phyloP scores from a whole-genome alignment of 2,888 invertebrate genomes.

The Xestia xanthographa region DNA sequence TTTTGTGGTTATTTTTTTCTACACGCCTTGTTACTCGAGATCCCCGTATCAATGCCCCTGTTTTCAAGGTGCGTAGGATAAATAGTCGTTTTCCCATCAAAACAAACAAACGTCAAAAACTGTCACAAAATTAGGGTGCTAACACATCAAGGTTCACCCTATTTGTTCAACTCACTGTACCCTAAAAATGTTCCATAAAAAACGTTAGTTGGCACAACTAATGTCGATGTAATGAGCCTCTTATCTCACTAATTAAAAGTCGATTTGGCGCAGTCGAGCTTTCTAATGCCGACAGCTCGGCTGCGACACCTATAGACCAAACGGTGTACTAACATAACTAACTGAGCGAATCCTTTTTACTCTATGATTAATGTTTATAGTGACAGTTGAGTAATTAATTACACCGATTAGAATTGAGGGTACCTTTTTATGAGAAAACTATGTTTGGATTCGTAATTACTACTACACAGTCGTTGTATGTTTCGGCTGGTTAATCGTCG shows the following conservation, averaged over 20 bases:
- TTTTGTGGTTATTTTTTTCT: not conserved
- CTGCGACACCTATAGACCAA: conserved; percentile 68
- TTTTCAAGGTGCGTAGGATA: not conserved
- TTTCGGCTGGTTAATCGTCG: conserved; percentile 59
- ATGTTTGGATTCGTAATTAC: conserved; percentile 64
- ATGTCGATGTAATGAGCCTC: conserved; percentile 87
- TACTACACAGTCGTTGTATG: conserved; percentile 39
- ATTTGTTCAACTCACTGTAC: conserved; percentile 65
- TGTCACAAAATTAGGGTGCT: conserved; percentile 12
- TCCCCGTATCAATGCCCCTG: not conserved
- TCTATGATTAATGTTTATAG: conserved; percentile 79
- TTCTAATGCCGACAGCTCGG: conserved; percentile 80
- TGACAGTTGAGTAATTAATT: conserved; percentile 75
- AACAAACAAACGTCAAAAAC: not conserved
- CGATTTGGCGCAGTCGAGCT: conserved; percentile 85
- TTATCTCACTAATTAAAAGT: conserved; percentile 90
- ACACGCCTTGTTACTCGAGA: not conserved
- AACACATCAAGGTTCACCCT: conserved; percentile 13
- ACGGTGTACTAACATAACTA: conserved; percentile 75
- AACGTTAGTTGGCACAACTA: conserved; percentile 85
- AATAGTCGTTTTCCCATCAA: not conserved
- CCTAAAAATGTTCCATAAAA: conserved; percentile 77
- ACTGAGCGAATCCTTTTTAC: conserved; percentile 81
- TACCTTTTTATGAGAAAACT: conserved; percentile 60
- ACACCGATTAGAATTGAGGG: conserved; percentile 61